Base-by-base conservation (phyloP, 1,140 invertebrate species). In the Drosophila prosaltans region DNA sequence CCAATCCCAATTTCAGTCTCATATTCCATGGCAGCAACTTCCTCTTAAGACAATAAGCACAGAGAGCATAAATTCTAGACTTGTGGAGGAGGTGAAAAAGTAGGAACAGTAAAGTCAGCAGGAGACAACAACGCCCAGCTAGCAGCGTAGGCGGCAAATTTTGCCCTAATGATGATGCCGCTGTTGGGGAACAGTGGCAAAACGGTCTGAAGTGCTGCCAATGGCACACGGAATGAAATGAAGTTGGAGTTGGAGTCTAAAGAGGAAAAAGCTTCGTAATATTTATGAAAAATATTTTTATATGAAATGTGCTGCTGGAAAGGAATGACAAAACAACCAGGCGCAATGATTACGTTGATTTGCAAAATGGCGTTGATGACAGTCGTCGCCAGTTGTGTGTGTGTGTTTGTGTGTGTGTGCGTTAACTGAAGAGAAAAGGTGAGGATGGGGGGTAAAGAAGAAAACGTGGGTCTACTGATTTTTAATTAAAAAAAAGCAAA, bases 291-390 rank as follows among this genome's bases (percentile, higher is more conserved):
- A 84, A 81, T 78, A 78, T 81, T 78, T 78, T 65, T 48, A 40
- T 64, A 26, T 54, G 40, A 69, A 71, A 69, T 54, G 64, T 59
- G 73, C 55, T 58, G 45, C 45, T 54, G 39, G 64, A 16, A 39
- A 36, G 45, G 51, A 57, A 80, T 77, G 74, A 80, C 74, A 80
- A 80, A 80, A 80, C 73, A 80, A 80, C 32, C 65, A 72, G 74
- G 62, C 78, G 80, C 83, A 88, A 88, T 88, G 84, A 89, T 89
- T 88, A 79, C 84, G 84, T 88, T 88, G 78, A 88, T 88, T 90
- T 89, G 81, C 84, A 82, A 88, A 88, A 88, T 89, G 84, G 84
- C 84, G 84, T 71, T 72, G 84, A 88, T 88, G 84, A 86, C 83
- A 88, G 68, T 40, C 59, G 67, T 69, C 63, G 59, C 30, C 59